Evolutionary conservation across 35 echinoderm and acorn worm species (phyloP), one percentile per base, ranked within the genome.

Genomic region (Ptychodera flava): DNA sequence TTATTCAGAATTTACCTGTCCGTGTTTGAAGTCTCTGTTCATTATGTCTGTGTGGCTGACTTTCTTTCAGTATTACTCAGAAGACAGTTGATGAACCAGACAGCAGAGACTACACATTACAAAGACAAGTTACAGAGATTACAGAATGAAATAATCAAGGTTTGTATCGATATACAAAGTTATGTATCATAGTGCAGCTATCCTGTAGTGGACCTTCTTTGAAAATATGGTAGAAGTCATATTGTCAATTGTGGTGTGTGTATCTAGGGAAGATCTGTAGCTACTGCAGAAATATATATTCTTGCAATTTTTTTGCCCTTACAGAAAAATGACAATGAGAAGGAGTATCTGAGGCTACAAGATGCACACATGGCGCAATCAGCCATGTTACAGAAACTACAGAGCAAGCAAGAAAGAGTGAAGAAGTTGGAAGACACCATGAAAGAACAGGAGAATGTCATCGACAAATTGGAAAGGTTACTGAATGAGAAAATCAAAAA

Each of bases 111-210:
- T 29, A 87, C 96, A 30, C 81, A 80, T 52, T 99, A 99, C 96
- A 92, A 92, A 36, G 96, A 99, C 78, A 94, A 99, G 80, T 82
- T 99, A 27, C 79, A 94, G 12, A 77, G 76, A 38, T 75, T 94
- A 32, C 96, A 99, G 77, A 99, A 99, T 85, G 85, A 92, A 28
- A 86, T 99, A 16, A 99, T 99, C 2, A 99, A 94, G 96, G 96
- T 99, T 85, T 78, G 53, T 64, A 80, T n/a, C n/a, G n/a, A n/a
- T n/a, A n/a, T n/a, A n/a, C n/a, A n/a, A n/a, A n/a, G n/a, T n/a
- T n/a, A n/a, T n/a, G n/a, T n/a, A n/a, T n/a, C n/a, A n/a, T n/a
- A n/a, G n/a, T n/a, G n/a, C n/a, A n/a, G n/a, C n/a, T n/a, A n/a
- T n/a, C n/a, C n/a, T n/a, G n/a, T n/a, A n/a, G n/a, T n/a, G n/a